Conservation (phyloP, 2,113 vertebrate species). For the Rostratula benghalensis region DNA sequence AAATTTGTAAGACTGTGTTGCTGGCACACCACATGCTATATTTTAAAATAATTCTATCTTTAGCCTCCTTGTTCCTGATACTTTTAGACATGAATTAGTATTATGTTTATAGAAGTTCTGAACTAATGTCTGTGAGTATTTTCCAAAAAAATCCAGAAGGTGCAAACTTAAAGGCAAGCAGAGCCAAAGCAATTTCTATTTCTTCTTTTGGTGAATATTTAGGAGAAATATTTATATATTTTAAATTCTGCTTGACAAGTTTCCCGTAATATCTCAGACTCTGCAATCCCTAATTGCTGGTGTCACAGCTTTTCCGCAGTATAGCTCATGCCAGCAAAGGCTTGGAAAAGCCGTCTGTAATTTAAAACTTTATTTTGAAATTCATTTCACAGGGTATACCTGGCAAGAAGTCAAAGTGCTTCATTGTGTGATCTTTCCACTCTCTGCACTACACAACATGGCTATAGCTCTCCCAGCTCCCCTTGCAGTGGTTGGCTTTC, state of each 20-base stretch:
- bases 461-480: not conserved
- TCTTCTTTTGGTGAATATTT: conserved; percentile 1
- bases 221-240: conserved; percentile 48
- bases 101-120: conserved; percentile 43
- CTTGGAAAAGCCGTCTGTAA: conserved; percentile 27
- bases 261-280: conserved; percentile 16
- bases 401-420: conserved; percentile 61
- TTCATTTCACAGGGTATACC: conserved; percentile 37
- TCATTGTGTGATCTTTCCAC: conserved; percentile 11
- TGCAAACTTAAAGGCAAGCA: conserved; percentile 9
- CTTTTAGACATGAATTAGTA: conserved; percentile 24
- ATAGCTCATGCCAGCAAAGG: not conserved
- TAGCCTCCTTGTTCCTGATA: not conserved
- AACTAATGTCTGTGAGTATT: conserved; percentile 37
- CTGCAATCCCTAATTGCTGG: conserved; percentile 15
- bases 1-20: not conserved
- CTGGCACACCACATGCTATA: conserved; percentile 25
- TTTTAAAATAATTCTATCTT: conserved; percentile 18
- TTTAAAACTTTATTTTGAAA: conserved; percentile 53
- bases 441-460: not conserved
- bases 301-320: conserved; percentile 20
- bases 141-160: conserved; percentile 28
- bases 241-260: conserved; percentile 33
- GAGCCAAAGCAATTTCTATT: conserved; percentile 35
- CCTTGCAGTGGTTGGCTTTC: not conserved